Conservation (phyloP, 2,113 vertebrate genomes). For the Axis porcinus region DNA sequence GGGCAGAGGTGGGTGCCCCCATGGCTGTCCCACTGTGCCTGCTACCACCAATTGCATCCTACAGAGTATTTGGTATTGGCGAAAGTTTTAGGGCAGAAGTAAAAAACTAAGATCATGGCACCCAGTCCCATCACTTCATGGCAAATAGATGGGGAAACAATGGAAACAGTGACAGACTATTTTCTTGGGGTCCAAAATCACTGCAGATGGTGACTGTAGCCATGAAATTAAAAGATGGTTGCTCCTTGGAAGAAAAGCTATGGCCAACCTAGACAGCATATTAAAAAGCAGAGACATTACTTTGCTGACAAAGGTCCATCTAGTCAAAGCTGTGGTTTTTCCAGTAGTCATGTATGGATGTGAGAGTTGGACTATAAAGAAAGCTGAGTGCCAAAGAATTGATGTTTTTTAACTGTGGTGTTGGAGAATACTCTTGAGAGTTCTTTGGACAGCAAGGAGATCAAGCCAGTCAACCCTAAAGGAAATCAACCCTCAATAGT, state of each 20-base stretch:
- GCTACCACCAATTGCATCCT: not conserved
- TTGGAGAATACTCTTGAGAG: not conserved
- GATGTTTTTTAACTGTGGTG: not conserved
- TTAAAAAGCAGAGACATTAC: not conserved
- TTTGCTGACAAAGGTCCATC: not conserved
- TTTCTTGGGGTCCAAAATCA: not conserved
- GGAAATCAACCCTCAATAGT: not conserved
- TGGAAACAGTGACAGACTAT: not conserved
- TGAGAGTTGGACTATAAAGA: not conserved
- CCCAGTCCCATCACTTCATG: not conserved
- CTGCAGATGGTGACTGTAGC: not conserved
- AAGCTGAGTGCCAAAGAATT: not conserved
- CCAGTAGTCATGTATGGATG: not conserved
- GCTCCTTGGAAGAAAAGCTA: not conserved
- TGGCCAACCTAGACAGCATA: not conserved
- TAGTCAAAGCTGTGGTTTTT: not conserved
- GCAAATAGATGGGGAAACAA: not conserved
- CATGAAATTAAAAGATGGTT: not conserved
- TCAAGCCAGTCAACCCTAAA: not conserved
- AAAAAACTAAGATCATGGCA: not conserved
- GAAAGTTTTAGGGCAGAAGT: not conserved
- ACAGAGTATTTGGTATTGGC: rapidly evolving
- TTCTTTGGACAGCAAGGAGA: not conserved
- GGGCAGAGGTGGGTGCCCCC: not conserved
- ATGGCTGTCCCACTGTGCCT: not conserved